A percentile compares a stretch with the other conserved stretches of the same genome.
These are phyloP conservation scores for Sandelia bainsii DNA, from an alignment of 2,797 vertebrate species.

Conservation along the genomic window DNA sequence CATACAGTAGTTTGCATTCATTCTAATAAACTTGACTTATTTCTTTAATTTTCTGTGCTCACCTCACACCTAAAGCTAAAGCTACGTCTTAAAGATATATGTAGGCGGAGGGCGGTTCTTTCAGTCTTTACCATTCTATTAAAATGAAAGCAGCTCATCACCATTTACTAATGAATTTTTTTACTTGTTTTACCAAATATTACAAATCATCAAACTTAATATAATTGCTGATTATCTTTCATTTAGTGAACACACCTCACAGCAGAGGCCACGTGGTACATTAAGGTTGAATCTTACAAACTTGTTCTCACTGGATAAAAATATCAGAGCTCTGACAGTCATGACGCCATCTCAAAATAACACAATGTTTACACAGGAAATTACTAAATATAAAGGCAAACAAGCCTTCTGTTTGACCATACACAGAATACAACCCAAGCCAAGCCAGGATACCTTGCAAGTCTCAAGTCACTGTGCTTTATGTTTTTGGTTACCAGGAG, in stretches of 20 bases:
- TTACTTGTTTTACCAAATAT: no score
- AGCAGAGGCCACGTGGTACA: neutral
- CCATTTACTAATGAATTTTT: neutral
- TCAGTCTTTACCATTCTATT: neutral
- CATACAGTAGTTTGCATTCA: no score
- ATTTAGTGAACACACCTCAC: neutral
- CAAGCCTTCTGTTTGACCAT: neutral
- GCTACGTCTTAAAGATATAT: no score
- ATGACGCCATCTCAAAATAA: constrained; percentile 17
- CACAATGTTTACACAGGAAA: constrained; percentile 22
- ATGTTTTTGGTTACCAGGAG: neutral
- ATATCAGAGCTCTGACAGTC: neutral
- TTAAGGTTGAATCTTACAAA: neutral
- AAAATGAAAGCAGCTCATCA: neutral
- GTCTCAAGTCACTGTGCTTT: neutral
- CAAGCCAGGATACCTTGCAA: neutral
- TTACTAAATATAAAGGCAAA: constrained; percentile 18
- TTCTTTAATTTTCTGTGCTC: no score
- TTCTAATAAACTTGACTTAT: no score
- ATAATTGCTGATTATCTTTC: neutral
- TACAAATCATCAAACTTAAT: neutral
- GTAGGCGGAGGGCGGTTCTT: no score
- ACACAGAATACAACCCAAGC: neutral
- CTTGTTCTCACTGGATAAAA: constrained; percentile 2
- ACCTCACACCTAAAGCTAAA: no score